A percentile compares a stretch with the other conserved stretches of the same genome.
These are phyloP conservation scores for Calyptommatus sinebrachiatus DNA, from an alignment of 2,113 vertebrate species.

Conservation along the genomic window DNA sequence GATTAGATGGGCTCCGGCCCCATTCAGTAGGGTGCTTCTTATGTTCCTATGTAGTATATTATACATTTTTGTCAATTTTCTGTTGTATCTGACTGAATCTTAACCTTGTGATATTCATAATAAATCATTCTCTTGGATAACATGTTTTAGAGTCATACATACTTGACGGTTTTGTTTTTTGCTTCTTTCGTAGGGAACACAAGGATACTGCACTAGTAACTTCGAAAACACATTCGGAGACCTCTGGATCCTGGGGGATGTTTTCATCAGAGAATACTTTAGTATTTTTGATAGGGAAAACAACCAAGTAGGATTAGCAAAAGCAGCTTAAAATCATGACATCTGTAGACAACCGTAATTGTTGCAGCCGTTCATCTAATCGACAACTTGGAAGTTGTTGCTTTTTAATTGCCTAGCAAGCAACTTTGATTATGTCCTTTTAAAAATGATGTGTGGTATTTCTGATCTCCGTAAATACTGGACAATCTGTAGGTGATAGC, in stretches of 20 bases:
- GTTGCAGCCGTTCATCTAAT: not conserved
- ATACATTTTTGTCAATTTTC: too few relatives aligned
- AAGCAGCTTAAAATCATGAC: conserved; percentile 42
- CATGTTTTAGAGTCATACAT: not conserved
- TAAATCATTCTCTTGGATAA: not conserved
- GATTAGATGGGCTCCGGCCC: too few relatives aligned
- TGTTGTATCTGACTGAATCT: too few relatives aligned
- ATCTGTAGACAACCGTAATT: not conserved
- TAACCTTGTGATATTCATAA: too few relatives aligned
- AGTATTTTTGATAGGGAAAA: conserved; percentile 70
- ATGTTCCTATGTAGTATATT: too few relatives aligned
- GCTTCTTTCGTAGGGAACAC: not conserved
- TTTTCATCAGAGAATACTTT: conserved; percentile 73
- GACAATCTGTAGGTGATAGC: not conserved
- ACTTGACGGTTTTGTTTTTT: not conserved
- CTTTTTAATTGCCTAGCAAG: not conserved
- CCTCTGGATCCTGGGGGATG: conserved; percentile 69
- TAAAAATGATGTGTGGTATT: not conserved
- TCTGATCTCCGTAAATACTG: not conserved
- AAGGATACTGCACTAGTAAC: conserved; percentile 52
- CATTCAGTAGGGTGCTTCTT: too few relatives aligned
- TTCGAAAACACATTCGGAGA: conserved; percentile 54
- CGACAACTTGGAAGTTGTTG: not conserved
- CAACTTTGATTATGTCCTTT: not conserved
- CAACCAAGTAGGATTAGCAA: conserved; percentile 68